These are phyloP conservation scores for Shargacucullia verbasci DNA, from an alignment of 2,888 invertebrate genomes.

Conservation along the genomic window DNA sequence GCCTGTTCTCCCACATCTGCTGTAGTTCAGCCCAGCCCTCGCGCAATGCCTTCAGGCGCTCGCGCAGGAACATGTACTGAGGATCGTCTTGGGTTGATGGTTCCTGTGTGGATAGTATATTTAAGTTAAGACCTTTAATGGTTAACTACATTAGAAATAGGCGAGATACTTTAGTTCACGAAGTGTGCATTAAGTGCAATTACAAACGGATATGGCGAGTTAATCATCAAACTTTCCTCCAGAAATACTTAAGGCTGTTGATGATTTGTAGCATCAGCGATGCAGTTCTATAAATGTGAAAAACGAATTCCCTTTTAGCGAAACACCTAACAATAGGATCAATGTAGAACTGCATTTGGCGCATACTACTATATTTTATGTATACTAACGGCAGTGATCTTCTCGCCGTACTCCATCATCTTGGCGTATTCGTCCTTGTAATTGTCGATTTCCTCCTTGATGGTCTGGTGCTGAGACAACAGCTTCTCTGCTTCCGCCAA, in stretches of 20 bases:
- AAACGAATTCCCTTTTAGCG: no score
- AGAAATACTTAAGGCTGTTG: no score
- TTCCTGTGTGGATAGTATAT: constrained; percentile 83
- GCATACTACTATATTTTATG: no score
- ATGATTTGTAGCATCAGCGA: no score
- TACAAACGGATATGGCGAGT: no score
- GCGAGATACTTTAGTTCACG: not conserved
- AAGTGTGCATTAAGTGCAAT: no score
- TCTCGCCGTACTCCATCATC: constrained; percentile 99
- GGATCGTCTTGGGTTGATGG: constrained; percentile 97
- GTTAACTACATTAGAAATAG: no score
- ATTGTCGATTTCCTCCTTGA: constrained; percentile 99
- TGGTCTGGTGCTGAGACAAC: constrained; percentile 98
- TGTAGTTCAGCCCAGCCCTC: constrained; percentile 99
- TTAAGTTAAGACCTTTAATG: no score
- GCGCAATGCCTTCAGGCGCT: constrained; percentile 98
- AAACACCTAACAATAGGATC: no score
- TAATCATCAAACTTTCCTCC: no score
- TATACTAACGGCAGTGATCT: constrained; percentile 93
- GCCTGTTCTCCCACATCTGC: constrained; percentile 99
- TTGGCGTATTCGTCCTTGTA: constrained; percentile 99
- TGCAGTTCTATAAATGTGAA: no score
- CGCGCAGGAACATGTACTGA: constrained; percentile 99
- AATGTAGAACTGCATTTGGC: no score
- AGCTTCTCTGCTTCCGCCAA: constrained; percentile 99